Base-by-base conservation (phyloP, 2,797 vertebrate genomes). In the Propithecus perrieri region DNA sequence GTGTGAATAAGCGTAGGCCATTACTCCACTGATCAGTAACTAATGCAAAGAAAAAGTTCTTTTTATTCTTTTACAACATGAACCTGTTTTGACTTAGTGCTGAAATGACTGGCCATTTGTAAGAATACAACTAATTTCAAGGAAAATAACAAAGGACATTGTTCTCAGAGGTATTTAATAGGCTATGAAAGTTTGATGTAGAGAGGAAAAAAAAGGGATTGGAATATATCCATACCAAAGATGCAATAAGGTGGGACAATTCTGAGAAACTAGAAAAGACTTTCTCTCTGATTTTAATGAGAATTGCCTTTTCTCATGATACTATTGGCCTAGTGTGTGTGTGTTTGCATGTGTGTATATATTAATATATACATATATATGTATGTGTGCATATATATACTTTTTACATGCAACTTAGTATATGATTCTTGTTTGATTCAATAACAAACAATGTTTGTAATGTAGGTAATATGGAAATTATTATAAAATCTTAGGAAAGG, bases 121-220 rank as follows among this genome's bases (percentile, higher is more conserved):
- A 94, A 93, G 74, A 92, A 43, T 79, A n/a, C 61, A 89, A 61
- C 41, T 85, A 57, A 57, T 94, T 94, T 85, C 30, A 80, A 94
- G 78, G 30, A 93, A 92, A 46, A 93, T 81, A 35, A 78, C 35
- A 94, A 94, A 95, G 63, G 30, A 57, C n/a, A 10, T 63, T 87
- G 59, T 43, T 80, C 71, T 94, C 17, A 30, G 38, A 81, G 22
- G 48, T 78, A 87, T 94, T 92, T 79, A 69, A 74, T 76, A 81
- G 46, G 72, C 2, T 43, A 26, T 89, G 38, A 93, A 90, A 67
- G 10, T 87, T 83, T 67, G 53, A 74, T 57, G 71, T 76, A 30
- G 20, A 89, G 88, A 13, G 26, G 7, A 48, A 50, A 30, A 63
- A 65, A n/a, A 59, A 6, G 35, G 41, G 4, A 65, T 85, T 95